Conservation (phyloP, 1,140 invertebrate genomes). For the Stratiolaelaps scimitus region DNA sequence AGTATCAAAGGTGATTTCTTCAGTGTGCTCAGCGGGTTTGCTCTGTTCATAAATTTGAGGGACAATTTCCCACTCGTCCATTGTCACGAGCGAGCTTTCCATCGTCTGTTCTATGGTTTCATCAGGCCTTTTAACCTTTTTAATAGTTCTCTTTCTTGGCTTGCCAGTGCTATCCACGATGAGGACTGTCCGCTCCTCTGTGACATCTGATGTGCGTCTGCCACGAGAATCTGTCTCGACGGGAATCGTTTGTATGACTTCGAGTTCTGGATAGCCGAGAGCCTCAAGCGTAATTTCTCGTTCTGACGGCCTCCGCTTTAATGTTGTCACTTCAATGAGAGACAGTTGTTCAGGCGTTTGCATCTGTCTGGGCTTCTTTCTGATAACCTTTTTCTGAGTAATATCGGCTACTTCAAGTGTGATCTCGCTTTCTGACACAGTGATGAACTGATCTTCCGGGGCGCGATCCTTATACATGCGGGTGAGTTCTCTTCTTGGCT, state of each 20-base stretch:
- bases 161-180: background rate
- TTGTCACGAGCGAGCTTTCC: background rate
- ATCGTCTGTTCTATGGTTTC: background rate
- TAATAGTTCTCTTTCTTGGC: constrained; percentile 26
- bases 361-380: background rate
- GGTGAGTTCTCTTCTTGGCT: background rate
- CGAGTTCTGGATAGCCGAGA: constrained; percentile 1
- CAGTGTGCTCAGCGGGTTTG: background rate
- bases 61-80: constrained; percentile 2
- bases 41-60: background rate
- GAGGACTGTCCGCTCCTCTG: background rate
- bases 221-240: background rate
- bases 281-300: background rate
- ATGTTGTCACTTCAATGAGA: background rate
- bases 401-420: constrained; percentile 25
- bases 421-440: background rate
- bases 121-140: constrained; percentile 25
- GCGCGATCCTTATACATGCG: background rate
- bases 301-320: background rate
- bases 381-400: background rate
- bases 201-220: background rate
- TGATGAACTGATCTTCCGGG: background rate
- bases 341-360: background rate
- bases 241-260: constrained; percentile 13
- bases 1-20: background rate